Evolutionary conservation across 2,888 invertebrate genomes (phyloP).

Genomic region (Mythimna pallens): DNA sequence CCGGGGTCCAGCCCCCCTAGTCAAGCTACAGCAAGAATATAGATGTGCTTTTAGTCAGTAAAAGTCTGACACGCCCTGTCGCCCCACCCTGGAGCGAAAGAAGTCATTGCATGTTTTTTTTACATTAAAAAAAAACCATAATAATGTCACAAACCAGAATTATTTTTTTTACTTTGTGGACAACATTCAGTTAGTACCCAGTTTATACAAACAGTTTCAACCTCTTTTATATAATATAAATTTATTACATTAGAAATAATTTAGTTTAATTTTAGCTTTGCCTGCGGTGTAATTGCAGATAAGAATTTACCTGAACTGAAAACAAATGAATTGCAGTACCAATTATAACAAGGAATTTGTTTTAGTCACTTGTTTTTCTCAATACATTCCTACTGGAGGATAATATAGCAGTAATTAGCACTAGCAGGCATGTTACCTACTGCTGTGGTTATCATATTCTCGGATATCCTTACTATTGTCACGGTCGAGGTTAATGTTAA

Average conservation of each 20-base stretch:
- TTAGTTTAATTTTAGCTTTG: constrained; percentile 12
- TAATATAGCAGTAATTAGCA: constrained; percentile 20
- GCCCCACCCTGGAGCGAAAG: too few relatives aligned
- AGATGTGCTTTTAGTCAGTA: too few relatives aligned
- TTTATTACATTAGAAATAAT: neutral
- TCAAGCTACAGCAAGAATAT: too few relatives aligned
- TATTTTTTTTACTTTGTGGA: neutral
- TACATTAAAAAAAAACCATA: too few relatives aligned
- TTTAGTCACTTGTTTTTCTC: constrained; percentile 32
- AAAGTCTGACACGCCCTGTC: too few relatives aligned
- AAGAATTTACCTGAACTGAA: constrained; percentile 15
- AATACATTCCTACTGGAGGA: constrained; percentile 26
- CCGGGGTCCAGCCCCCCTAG: too few relatives aligned
- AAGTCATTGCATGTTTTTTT: too few relatives aligned
- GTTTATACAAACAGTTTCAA: neutral
- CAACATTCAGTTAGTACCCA: neutral
- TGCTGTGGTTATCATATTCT: constrained; percentile 9
- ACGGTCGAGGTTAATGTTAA: constrained; percentile 16
- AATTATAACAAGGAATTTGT: constrained; percentile 12
- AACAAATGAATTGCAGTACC: constrained; percentile 4
- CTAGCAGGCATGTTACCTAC: neutral
- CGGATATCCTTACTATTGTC: constrained; percentile 35
- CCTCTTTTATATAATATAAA: neutral
- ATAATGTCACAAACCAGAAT: too few relatives aligned
- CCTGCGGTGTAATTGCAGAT: neutral